Base-by-base conservation (phyloP, 1,140 invertebrate genomes). In the Hyposmocoma kahamanoa region DNA sequence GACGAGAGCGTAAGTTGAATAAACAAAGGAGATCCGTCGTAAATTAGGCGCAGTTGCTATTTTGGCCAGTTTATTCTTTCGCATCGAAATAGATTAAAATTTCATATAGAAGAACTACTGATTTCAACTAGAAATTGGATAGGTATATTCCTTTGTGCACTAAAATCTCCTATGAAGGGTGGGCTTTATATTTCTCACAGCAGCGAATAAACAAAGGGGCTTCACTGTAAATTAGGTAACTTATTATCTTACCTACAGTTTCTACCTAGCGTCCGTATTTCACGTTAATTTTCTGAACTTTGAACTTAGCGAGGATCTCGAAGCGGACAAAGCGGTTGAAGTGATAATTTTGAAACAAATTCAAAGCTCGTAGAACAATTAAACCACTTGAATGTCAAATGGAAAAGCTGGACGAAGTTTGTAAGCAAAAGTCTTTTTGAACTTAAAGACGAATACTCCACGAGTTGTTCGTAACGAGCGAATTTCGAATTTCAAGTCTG, bases 291-390 rank as follows among this genome's bases (percentile, higher is more conserved):
- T 36, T 24, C 50, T 39, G 42, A 42, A 47, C 47, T 52, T 28
- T 49, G 26, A 44, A 50, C 47, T 45, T 41, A n/a, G n/a, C n/a
- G n/a, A n/a, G n/a, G n/a, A n/a, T n/a, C n/a, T 50, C 34, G 32
- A 36, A 36, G 36, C 30, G 44, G 32, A 63, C 56, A 60, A 61
- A 51, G 55, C 47, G 48, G 36, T 50, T 24, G 53, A 65, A 66
- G 51, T 49, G 43, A 65, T 68, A 67, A 66, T 69, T 73, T 59
- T 64, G 59, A 69, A 64, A 61, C 62, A 64, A 64, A 70, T 66
- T 71, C 58, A 62, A 56, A 67, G 55, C 66, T 63, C 41, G 42
- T 50, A 56, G 53, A 59, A 68, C 65, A 71, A 73, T 73, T 73
- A 71, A 67, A 70, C 56, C 48, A 53, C 50, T 60, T 59, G 54